These are phyloP conservation scores for Limnothrissa miodon DNA, from an alignment of 2,113 vertebrate species.

Conservation along the genomic window DNA sequence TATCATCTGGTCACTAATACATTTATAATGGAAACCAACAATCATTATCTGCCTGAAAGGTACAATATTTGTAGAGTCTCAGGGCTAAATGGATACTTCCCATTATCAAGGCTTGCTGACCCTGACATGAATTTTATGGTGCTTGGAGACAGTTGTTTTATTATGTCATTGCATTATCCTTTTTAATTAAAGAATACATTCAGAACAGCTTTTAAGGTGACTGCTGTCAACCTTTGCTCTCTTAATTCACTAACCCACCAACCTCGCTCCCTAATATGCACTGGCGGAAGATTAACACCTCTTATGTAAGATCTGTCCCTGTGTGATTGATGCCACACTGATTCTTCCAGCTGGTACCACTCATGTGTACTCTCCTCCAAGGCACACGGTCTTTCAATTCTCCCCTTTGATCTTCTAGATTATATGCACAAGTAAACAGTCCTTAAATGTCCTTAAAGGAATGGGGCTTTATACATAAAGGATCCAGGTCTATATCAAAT, in stretches of 20 bases:
- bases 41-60: background rate
- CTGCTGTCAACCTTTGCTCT: background rate
- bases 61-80: background rate
- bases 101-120: background rate
- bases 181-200: background rate
- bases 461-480: no score
- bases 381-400: background rate
- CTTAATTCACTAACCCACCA: conserved; percentile 1
- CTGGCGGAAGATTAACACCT: background rate
- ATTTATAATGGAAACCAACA: background rate
- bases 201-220: conserved; percentile 6
- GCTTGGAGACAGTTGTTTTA: background rate
- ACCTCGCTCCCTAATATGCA: background rate
- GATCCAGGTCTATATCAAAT: background rate
- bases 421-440: background rate
- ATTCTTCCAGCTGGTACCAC: background rate
- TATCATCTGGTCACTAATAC: background rate
- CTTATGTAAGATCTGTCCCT: background rate
- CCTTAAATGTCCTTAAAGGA: no score
- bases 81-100: background rate
- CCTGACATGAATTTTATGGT: background rate
- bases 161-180: background rate
- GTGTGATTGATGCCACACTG: background rate
- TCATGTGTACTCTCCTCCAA: background rate
- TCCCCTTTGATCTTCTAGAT: background rate